Percentiles rank a stretch among this genome's conserved stretches.
These are phyloP conservation scores for Acestrorhynchus altus DNA, from an alignment of 2,797 vertebrate genomes.

Conservation along the genomic window DNA sequence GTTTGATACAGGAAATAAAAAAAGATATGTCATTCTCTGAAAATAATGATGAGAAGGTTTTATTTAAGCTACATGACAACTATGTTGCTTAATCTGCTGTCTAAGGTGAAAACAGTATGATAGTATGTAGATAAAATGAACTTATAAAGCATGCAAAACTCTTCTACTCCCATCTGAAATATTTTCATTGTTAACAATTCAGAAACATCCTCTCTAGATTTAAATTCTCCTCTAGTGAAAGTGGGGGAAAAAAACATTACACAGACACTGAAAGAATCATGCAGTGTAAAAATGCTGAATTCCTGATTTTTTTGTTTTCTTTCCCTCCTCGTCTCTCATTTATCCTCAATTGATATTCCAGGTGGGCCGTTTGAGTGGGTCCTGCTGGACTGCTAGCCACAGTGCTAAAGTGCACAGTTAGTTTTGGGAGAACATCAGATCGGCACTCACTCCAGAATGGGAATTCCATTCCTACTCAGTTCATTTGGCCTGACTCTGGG, in stretches of 20 bases:
- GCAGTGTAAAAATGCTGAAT: constrained; percentile 8
- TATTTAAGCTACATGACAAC: too few relatives aligned
- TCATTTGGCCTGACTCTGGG: constrained; percentile 59
- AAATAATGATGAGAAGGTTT: too few relatives aligned
- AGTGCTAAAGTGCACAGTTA: constrained; percentile 63
- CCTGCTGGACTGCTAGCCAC: constrained; percentile 62
- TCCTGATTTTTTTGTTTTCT: constrained; percentile 7
- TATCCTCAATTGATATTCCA: constrained; percentile 65
- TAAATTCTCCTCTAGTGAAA: not conserved
- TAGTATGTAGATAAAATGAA: too few relatives aligned
- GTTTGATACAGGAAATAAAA: not conserved
- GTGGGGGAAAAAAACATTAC: not conserved
- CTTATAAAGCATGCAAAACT: too few relatives aligned
- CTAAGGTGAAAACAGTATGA: too few relatives aligned
- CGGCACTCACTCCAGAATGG: constrained; percentile 53
- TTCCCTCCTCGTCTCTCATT: constrained; percentile 29
- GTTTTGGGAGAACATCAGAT: constrained; percentile 70
- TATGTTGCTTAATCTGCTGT: too few relatives aligned
- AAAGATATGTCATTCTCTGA: too few relatives aligned
- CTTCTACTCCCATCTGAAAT: not conserved
- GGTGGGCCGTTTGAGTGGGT: constrained; percentile 50
- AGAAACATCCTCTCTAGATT: too few relatives aligned
- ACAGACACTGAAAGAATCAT: not conserved
- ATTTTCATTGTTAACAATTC: too few relatives aligned
- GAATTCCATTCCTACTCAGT: constrained; percentile 25